Evolutionary conservation across 2,888 invertebrate species (phyloP).

Genomic region (Sesamia inferens): DNA sequence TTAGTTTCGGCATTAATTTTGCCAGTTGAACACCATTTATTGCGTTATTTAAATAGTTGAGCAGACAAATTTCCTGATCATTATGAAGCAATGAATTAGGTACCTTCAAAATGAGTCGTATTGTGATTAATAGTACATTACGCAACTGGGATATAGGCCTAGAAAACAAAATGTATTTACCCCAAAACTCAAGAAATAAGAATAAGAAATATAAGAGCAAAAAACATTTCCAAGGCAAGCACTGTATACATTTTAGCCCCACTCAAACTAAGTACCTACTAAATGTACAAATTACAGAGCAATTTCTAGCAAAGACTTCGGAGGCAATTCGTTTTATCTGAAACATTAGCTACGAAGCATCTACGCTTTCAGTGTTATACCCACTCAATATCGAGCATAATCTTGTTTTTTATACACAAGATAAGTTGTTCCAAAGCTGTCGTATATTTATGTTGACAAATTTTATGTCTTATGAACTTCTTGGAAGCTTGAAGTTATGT

Average conservation of each 20-base stretch:
- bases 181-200: not conserved
- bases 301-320: conserved; percentile 73
- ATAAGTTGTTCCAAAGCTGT: conserved; percentile 12
- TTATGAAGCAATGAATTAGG: too few species aligned
- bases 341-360: conserved; percentile 70
- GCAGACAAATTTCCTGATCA: too few species aligned
- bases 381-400: conserved; percentile 53
- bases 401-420: conserved; percentile 28
- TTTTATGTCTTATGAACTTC: conserved; percentile 12
- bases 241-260: conserved; percentile 70
- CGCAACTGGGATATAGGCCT: too few species aligned
- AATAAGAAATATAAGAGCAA: not conserved
- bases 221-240: conserved; percentile 17
- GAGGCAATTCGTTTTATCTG: conserved; percentile 77
- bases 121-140: too few species aligned
- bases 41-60: too few species aligned
- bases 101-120: too few species aligned
- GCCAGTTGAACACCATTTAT: too few species aligned
- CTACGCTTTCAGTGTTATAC: conserved; percentile 42
- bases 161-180: not conserved
- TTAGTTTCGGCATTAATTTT: too few species aligned
- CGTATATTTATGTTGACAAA: conserved; percentile 16
- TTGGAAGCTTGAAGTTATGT: not conserved
- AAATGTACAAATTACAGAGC: conserved; percentile 76
- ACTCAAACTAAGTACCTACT: conserved; percentile 67